A percentile compares a stretch with the other conserved stretches of the same genome.
phyloP scores from a whole-genome alignment of 2,113 vertebrate species.

The Sialia sialis region DNA sequence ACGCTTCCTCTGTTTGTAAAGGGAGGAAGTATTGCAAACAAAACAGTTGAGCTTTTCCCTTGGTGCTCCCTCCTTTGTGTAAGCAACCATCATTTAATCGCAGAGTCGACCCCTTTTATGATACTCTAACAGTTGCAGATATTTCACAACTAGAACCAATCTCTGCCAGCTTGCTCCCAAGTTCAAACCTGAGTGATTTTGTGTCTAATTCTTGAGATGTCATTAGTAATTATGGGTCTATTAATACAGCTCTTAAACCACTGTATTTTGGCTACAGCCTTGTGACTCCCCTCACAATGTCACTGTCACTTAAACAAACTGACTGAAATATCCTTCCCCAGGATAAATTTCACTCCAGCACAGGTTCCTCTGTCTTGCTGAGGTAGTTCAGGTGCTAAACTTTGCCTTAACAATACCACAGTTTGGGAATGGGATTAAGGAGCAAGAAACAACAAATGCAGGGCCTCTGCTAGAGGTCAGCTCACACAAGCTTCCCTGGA shows the following conservation, averaged over 20 bases:
- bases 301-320: background rate
- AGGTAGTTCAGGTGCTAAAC: background rate
- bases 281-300: too few relatives aligned
- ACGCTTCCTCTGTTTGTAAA: slow-evolving; percentile 2
- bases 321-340: background rate
- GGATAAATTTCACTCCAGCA: background rate
- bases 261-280: background rate
- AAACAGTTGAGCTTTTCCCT: background rate
- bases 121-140: background rate
- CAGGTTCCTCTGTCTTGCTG: background rate
- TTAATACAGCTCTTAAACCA: background rate
- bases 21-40: background rate
- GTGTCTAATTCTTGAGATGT: background rate
- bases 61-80: background rate
- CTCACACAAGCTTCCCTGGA: slow-evolving; percentile 40
- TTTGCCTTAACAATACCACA: background rate
- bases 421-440: slow-evolving; percentile 9
- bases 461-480: slow-evolving; percentile 56
- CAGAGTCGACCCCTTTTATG: background rate
- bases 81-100: background rate
- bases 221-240: background rate
- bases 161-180: background rate
- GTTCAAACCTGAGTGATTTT: background rate
- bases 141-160: background rate
- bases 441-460: slow-evolving; percentile 4